Conservation (phyloP, 2,113 vertebrate species). For the Nothoprocta pentlandii region DNA sequence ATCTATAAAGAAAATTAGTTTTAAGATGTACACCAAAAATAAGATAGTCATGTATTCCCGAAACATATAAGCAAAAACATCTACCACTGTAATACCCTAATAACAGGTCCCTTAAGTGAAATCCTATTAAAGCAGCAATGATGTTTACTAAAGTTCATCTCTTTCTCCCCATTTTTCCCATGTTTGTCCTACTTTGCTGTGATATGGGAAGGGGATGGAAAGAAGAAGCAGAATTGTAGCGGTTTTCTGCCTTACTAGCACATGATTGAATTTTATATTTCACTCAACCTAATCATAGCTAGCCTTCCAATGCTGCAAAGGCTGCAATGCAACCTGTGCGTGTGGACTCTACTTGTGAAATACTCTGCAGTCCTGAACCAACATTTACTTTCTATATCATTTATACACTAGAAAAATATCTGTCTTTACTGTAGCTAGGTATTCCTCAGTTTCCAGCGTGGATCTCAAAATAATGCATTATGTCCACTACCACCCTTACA, state of each 20-base stretch:
- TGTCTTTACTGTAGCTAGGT: neutral
- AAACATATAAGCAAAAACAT: neutral
- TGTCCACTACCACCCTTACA: neutral
- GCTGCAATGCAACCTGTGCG: neutral
- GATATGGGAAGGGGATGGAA: neutral
- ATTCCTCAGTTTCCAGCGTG: neutral
- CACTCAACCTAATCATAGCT: neutral
- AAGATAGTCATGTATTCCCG: neutral
- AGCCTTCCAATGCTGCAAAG: neutral
- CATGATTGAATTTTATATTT: neutral
- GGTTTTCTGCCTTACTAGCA: neutral
- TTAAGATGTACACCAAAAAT: no score
- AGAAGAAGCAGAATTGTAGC: neutral
- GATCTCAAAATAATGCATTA: neutral
- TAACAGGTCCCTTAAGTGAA: neutral
- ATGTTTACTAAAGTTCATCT: neutral
- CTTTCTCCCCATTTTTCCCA: neutral
- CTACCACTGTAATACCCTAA: neutral
- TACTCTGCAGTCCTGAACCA: neutral
- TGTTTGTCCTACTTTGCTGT: neutral
- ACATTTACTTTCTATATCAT: neutral
- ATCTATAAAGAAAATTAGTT: neutral
- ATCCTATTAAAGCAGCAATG: neutral
- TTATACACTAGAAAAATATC: neutral
- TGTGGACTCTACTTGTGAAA: neutral